These are phyloP conservation scores for Lomographa bimaculata DNA, from an alignment of 2,888 invertebrate genomes.

Conservation along the genomic window DNA sequence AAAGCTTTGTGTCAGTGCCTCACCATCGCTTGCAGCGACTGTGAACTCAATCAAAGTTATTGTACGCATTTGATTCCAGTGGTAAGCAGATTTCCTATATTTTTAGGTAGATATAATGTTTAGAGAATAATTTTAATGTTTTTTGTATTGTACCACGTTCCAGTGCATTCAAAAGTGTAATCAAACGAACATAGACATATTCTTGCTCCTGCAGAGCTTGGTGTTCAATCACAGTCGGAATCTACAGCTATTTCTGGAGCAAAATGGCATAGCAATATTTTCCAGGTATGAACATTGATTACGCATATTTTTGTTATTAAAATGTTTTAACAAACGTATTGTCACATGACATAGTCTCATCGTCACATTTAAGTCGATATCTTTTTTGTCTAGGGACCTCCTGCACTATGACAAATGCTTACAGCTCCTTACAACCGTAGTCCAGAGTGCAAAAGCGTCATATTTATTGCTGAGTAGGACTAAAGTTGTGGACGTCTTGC, in stretches of 20 bases:
- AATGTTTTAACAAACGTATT: too few relatives aligned
- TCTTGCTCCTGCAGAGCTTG: conserved; percentile 60
- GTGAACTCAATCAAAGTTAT: conserved; percentile 57
- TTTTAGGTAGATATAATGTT: too few relatives aligned
- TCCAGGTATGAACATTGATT: conserved; percentile 49
- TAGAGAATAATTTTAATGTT: too few relatives aligned
- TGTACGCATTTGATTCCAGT: conserved; percentile 65
- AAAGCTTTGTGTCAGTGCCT: conserved; percentile 64
- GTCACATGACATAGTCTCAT: too few relatives aligned
- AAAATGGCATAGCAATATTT: conserved; percentile 60
- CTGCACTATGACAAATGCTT: conserved; percentile 52
- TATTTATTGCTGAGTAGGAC: conserved; percentile 32
- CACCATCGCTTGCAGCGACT: conserved; percentile 53
- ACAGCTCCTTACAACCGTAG: conserved; percentile 55
- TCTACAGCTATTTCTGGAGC: conserved; percentile 52
- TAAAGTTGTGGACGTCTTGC: conserved; percentile 40
- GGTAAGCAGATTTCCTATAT: conserved; percentile 45
- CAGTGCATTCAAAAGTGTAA: conserved; percentile 60
- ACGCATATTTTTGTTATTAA: too few relatives aligned
- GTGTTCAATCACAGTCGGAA: conserved; percentile 55
- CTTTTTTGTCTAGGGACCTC: conserved; percentile 45
- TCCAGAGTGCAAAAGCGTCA: conserved; percentile 43
- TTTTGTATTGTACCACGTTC: too few relatives aligned
- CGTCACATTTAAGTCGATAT: not conserved
- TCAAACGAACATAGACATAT: conserved; percentile 47